phyloP scores from a whole-genome alignment of 92 coral and sea anemone species.

The Phenganax stokvisi region DNA sequence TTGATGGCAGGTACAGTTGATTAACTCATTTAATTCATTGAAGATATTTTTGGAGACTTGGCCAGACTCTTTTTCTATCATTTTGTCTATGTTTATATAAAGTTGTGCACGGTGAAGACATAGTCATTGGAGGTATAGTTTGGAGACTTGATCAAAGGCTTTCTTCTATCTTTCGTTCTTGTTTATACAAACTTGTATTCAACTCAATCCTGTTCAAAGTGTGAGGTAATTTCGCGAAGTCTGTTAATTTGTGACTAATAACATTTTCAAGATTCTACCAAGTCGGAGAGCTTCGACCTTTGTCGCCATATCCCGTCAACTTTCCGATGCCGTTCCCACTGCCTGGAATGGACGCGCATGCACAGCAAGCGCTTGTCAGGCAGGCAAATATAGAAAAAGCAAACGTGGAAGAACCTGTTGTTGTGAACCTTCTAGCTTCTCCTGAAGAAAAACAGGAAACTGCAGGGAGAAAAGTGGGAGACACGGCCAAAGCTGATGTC shows the following conservation, averaged over 20 bases:
- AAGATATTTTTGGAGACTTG: no score
- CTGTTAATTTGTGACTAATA: not conserved
- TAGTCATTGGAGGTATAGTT: no score
- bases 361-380: not conserved
- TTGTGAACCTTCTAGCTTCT: slow-evolving; percentile 10
- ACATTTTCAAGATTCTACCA: slow-evolving; percentile 5
- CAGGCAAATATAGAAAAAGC: no score
- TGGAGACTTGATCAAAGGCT: no score
- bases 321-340: not conserved
- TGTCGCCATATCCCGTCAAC: slow-evolving; percentile 13
- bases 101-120: no score
- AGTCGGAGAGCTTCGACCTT: slow-evolving; percentile 11
- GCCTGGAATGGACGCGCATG: not conserved
- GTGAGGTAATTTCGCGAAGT: not conserved
- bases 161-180: no score
- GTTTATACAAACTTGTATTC: no score
- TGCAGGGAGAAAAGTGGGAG: not conserved
- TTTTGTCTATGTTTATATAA: no score
- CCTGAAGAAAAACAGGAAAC: not conserved
- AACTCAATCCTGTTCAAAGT: no score
- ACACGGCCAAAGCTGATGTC: not conserved
- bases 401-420: not conserved
- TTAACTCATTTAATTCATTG: no score
- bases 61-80: no score
- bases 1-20: not conserved